Conservation (phyloP, 1,140 invertebrate genomes). For the Drosophila athabasca region DNA sequence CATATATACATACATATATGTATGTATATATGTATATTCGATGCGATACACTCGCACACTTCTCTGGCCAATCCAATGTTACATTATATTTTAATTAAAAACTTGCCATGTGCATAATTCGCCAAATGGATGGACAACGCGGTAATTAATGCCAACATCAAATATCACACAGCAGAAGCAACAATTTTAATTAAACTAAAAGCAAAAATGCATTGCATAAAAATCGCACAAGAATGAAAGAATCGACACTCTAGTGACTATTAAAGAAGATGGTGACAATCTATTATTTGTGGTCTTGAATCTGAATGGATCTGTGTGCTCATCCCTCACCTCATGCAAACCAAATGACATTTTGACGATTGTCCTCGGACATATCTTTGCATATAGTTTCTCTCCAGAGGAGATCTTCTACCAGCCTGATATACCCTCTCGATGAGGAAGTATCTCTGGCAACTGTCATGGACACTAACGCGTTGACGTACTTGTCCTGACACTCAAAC, state of each 20-base stretch:
- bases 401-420: not conserved
- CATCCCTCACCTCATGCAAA: too few relatives aligned
- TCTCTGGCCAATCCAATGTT: constrained; percentile 65
- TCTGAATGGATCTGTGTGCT: too few relatives aligned
- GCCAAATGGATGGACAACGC: constrained; percentile 76
- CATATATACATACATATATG: not conserved
- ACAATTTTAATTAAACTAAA: constrained; percentile 78
- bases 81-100: constrained; percentile 81
- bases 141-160: constrained; percentile 74
- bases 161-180: constrained; percentile 50
- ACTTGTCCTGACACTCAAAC: constrained; percentile 30
- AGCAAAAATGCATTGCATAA: constrained; percentile 60
- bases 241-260: not conserved
- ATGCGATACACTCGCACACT: constrained; percentile 13
- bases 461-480: constrained; percentile 51
- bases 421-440: constrained; percentile 6
- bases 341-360: too few relatives aligned
- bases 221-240: constrained; percentile 8
- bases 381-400: not conserved
- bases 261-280: not conserved
- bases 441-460: constrained; percentile 45
- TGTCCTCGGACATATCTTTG: too few relatives aligned
- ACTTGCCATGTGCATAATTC: constrained; percentile 78
- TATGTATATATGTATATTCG: not conserved
- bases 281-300: too few relatives aligned